Evolutionary conservation across 2,797 vertebrate genomes (phyloP).

Genomic region (Florisuga fusca): DNA sequence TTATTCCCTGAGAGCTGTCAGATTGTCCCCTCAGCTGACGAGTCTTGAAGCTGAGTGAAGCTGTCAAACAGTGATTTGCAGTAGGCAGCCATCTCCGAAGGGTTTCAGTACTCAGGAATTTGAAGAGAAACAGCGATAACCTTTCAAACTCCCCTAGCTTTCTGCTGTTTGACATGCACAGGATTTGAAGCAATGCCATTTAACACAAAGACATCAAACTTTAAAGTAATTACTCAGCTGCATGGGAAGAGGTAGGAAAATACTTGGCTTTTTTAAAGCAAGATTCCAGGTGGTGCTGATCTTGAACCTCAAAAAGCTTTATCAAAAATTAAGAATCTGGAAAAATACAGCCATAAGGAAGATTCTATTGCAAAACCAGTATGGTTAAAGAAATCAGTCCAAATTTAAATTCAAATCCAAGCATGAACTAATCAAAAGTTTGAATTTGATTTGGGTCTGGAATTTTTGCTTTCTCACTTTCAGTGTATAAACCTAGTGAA

Average conservation of each 20-base stretch:
- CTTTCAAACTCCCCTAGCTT: constrained; percentile 69
- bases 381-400: background rate
- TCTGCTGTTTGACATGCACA: constrained; percentile 57
- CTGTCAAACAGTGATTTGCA: constrained; percentile 78
- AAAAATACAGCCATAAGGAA: constrained; percentile 2
- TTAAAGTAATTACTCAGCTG: constrained; percentile 55
- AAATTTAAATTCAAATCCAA: constrained; percentile 22
- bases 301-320: constrained; percentile 20
- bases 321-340: constrained; percentile 32
- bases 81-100: constrained; percentile 71
- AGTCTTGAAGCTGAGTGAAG: constrained; percentile 76
- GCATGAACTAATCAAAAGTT: background rate
- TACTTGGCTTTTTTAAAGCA: constrained; percentile 19
- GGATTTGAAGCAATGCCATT: constrained; percentile 74
- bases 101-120: constrained; percentile 72
- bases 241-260: constrained; percentile 53
- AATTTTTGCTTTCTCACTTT: background rate
- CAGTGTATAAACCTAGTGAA: background rate
- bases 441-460: background rate
- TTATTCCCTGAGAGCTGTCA: constrained; percentile 82
- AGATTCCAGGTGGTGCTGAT: constrained; percentile 48
- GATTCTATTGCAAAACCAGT: background rate
- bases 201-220: constrained; percentile 56
- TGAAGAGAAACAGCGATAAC: constrained; percentile 75
- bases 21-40: constrained; percentile 55